Percentiles rank a stretch among this genome's conserved stretches.
phyloP scores from a whole-genome alignment of 2,797 vertebrate species.

The Phataginus tetradactyla region DNA sequence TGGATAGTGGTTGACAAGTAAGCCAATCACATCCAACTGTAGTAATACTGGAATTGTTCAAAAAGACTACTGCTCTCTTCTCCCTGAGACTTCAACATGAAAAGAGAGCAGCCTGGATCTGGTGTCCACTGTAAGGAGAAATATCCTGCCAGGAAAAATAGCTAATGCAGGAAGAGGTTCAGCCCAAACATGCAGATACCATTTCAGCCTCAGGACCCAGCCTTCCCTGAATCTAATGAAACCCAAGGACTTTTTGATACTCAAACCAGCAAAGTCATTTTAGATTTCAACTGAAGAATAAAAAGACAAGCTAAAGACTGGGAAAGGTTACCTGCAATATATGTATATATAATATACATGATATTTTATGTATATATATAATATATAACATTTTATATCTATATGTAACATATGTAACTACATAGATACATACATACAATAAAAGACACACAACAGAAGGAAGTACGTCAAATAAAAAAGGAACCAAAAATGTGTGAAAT shows the following conservation, averaged over 20 bases:
- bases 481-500: neutral
- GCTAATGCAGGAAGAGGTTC: neutral
- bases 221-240: neutral
- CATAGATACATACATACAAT: neutral
- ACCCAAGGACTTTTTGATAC: neutral
- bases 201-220: neutral
- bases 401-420: neutral
- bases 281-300: neutral
- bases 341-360: neutral
- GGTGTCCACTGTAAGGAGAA: neutral
- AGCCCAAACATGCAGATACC: neutral
- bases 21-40: neutral
- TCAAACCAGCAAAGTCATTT: neutral
- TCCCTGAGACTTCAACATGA: neutral
- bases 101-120: neutral
- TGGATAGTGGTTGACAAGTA: neutral
- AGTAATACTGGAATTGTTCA: neutral
- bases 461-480: neutral
- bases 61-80: neutral
- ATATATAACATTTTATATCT: slow-evolving; percentile 21
- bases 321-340: neutral
- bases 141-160: neutral
- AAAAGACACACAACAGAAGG: neutral
- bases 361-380: neutral
- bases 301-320: neutral